These are phyloP conservation scores for Orius laevigatus DNA, from an alignment of 1,140 invertebrate species.

Conservation along the genomic window DNA sequence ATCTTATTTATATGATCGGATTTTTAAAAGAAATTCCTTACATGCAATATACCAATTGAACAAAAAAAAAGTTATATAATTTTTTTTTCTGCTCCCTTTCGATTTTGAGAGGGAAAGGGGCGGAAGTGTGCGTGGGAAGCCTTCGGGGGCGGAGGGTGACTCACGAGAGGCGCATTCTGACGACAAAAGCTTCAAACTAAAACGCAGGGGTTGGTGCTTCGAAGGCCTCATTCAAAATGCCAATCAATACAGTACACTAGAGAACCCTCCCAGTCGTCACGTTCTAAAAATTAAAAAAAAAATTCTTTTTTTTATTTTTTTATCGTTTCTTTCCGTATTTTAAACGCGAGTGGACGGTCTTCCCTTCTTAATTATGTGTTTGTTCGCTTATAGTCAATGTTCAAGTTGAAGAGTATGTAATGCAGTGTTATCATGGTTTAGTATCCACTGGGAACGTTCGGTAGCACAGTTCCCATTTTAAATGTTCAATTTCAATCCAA, in stretches of 20 bases:
- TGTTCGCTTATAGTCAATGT: no score
- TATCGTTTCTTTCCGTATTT: neutral
- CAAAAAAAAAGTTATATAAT: no score
- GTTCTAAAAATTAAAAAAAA: neutral
- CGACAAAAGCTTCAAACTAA: neutral
- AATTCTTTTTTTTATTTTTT: neutral
- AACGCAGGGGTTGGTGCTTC: neutral
- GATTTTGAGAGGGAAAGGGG: no score
- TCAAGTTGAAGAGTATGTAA: no score
- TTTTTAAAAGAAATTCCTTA: no score
- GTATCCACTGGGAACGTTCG: slow-evolving; percentile 2
- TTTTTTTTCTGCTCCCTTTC: no score
- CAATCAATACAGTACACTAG: slow-evolving; percentile 19
- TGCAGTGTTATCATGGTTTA: slow-evolving; percentile 1
- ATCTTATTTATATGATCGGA: no score
- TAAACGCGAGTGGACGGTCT: neutral
- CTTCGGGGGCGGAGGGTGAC: neutral
- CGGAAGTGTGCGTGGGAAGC: neutral
- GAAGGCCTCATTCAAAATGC: slow-evolving; percentile 21
- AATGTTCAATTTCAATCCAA: no score
- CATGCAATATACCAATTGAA: no score
- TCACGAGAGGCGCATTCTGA: neutral
- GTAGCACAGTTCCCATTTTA: neutral
- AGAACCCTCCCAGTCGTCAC: slow-evolving; percentile 8
- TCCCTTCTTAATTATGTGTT: neutral